phyloP scores from a whole-genome alignment of 2,113 vertebrate species.

The Cygnus buccinator region DNA sequence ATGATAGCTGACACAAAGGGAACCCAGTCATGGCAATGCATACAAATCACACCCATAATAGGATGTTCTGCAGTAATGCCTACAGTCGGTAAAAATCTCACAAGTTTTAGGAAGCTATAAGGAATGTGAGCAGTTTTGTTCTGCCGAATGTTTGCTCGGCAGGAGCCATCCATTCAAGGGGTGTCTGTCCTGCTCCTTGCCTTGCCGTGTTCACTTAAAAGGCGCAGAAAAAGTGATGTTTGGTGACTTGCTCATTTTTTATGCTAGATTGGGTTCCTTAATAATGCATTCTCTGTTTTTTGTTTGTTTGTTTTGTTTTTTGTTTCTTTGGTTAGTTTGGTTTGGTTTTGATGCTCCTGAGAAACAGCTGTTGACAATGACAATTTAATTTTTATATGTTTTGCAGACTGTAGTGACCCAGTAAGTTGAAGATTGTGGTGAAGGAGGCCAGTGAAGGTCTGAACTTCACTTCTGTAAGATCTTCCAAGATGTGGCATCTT shows the following conservation, averaged over 20 bases:
- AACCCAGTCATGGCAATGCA: neutral
- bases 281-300: neutral
- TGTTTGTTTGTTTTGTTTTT: no score
- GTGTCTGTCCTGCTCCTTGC: neutral
- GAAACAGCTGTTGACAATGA: neutral
- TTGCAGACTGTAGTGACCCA: neutral
- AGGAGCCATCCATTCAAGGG: neutral
- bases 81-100: neutral
- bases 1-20: slow-evolving; percentile 34
- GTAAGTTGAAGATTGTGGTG: neutral
- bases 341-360: neutral
- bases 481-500: slow-evolving; percentile 30
- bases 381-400: neutral
- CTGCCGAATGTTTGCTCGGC: neutral
- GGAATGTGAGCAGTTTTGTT: neutral
- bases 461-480: neutral
- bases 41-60: slow-evolving; percentile 14
- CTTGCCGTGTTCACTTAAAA: neutral
- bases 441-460: neutral
- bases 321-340: neutral
- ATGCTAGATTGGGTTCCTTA: neutral
- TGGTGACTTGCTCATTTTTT: neutral
- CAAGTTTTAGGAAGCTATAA: neutral
- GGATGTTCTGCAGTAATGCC: neutral
- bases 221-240: neutral